phyloP scores from a whole-genome alignment of 1,140 invertebrate species.

The Drosophila baimaii region DNA sequence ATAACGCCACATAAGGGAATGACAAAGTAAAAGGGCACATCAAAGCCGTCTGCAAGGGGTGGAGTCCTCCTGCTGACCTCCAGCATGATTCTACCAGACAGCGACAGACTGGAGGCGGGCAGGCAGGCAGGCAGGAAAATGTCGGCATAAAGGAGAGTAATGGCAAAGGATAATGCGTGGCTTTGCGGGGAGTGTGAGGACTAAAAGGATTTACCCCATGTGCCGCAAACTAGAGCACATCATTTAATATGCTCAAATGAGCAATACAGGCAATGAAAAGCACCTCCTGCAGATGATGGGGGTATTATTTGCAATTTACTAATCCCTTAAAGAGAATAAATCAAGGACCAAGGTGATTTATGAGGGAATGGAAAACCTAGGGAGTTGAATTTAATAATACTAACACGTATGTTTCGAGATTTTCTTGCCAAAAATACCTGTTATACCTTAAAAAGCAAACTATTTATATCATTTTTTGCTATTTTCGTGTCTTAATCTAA shows the following conservation, averaged over 20 bases:
- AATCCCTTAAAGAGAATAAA: conserved; percentile 15
- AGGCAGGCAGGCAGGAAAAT: neutral
- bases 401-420: no score
- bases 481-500: no score
- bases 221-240: conserved; percentile 23
- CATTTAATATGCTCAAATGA: conserved; percentile 55
- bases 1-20: conserved; percentile 34
- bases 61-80: conserved; percentile 40
- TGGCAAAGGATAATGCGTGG: conserved; percentile 48
- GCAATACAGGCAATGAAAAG: conserved; percentile 22
- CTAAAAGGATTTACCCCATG: conserved; percentile 47
- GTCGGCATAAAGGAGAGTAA: conserved; percentile 29
- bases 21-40: conserved; percentile 58
- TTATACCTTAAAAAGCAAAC: no score
- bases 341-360: neutral
- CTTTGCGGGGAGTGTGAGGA: conserved; percentile 36
- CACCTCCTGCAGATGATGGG: conserved; percentile 18
- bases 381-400: no score
- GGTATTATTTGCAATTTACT: conserved; percentile 17
- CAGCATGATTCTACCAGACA: conserved; percentile 5
- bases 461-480: no score
- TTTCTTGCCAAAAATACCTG: no score
- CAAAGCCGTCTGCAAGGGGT: conserved; percentile 40
- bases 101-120: neutral
- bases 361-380: neutral